These are phyloP conservation scores for Atherinomorus stipes DNA, from an alignment of 2,113 vertebrate species.

Conservation along the genomic window DNA sequence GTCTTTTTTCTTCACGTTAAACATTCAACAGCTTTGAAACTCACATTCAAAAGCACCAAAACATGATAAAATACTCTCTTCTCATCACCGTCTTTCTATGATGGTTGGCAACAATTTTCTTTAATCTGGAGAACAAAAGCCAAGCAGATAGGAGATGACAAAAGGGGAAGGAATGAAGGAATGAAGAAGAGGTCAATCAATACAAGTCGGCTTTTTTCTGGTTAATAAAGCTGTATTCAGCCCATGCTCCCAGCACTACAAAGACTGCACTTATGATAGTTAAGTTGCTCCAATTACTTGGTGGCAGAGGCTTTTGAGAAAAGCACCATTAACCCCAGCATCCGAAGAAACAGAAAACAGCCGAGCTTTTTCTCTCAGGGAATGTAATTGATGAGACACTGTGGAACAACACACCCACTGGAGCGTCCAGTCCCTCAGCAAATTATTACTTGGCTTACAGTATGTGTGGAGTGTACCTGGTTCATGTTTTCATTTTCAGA, in stretches of 20 bases:
- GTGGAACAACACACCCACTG: slow-evolving; percentile 75
- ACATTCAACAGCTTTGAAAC: slow-evolving; percentile 19
- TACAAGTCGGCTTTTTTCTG: slow-evolving; percentile 50
- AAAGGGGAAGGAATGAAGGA: slow-evolving; percentile 6
- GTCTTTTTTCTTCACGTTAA: background rate
- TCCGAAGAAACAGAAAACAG: slow-evolving; percentile 72
- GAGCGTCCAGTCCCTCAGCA: slow-evolving; percentile 71
- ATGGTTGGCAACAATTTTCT: background rate
- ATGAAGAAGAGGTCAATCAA: slow-evolving; percentile 43
- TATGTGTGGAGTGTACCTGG: slow-evolving; percentile 52
- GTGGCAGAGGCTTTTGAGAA: slow-evolving; percentile 65
- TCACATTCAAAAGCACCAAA: background rate
- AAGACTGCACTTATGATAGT: slow-evolving; percentile 69
- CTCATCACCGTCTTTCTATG: background rate
- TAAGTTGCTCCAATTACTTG: slow-evolving; percentile 74
- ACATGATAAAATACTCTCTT: background rate
- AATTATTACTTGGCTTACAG: slow-evolving; percentile 72
- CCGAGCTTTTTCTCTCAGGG: slow-evolving; percentile 74
- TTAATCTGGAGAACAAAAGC: background rate
- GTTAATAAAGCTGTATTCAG: slow-evolving; percentile 51
- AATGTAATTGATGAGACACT: slow-evolving; percentile 79
- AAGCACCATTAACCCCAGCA: slow-evolving; percentile 73
- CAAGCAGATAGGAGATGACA: background rate
- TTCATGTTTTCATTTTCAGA: slow-evolving; percentile 41
- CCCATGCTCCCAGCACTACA: slow-evolving; percentile 42